Evolutionary conservation across 2,113 vertebrate species (phyloP), one percentile per base, ranked within the genome.

Genomic region (Trochalopteron elliotii): DNA sequence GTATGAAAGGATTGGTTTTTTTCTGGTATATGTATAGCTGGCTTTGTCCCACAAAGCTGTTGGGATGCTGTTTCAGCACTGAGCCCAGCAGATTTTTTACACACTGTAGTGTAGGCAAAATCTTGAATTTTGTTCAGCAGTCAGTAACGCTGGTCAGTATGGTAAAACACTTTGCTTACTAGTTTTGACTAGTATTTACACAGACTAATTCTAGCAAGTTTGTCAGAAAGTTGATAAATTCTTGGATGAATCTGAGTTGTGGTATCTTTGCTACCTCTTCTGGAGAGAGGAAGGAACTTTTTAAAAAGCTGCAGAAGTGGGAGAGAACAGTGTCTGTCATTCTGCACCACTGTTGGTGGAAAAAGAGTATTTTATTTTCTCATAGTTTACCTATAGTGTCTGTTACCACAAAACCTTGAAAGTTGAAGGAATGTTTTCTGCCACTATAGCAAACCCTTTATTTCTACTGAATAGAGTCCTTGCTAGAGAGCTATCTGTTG

Each of bases 391-490:
- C 33, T 25, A 16, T 75, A 70, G 19, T 31, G 44, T 81, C 35
- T 88, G 24, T 75, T 87, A 63, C n/a, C 72, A 52, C 33, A 90
- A 86, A 85, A 93, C 22, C 42, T 25, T 65, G 25, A 59, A 57
- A 81, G 61, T 11, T 87, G 75, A 61, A 50, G 47, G 31, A 82
- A 37, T 1, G 0, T 89, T 89, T 96, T 64, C 75, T 89, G 92
- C 83, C 75, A 27, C 83, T 92, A 1, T 79, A 90, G 92, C 83
- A 64, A 91, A 95, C 44, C 50, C 83, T 49, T 63, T 39, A 88
- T 98, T 98, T 98, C 98, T 98, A 90, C 98, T 98, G 96, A 98
- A 98, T 98, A 98, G 97, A 98, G 98, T 94, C 98, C 97, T 98
- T 97, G 96, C 97, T 95, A 92, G 96, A 85, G 76, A 95, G 98